Percentiles rank a stretch among this genome's conserved stretches.
These are phyloP conservation scores for Lepilemur septentrionalis DNA, from an alignment of 2,797 vertebrate species.

Conservation along the genomic window DNA sequence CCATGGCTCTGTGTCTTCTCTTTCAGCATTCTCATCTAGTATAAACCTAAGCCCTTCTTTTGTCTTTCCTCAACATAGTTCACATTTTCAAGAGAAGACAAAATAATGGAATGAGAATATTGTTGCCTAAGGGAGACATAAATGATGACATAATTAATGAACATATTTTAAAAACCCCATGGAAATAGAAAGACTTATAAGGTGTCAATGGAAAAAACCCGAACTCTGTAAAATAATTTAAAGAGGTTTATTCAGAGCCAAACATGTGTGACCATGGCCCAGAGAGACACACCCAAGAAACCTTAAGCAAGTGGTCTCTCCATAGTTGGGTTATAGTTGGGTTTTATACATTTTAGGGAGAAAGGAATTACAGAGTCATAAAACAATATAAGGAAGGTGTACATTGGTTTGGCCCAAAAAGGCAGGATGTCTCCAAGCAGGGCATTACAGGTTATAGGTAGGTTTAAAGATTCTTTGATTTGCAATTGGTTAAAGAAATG, in stretches of 20 bases:
- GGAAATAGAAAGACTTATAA: neutral
- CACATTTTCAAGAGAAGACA: conserved; percentile 13
- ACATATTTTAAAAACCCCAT: neutral
- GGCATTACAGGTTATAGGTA: no score
- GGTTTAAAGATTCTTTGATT: neutral
- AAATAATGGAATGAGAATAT: neutral
- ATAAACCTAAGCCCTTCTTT: neutral
- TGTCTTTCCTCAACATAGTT: neutral
- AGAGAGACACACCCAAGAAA: neutral
- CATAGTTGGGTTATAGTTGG: neutral
- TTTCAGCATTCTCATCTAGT: neutral
- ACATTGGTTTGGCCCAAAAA: neutral
- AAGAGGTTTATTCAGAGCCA: neutral
- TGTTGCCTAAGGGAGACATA: neutral
- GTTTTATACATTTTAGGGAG: neutral
- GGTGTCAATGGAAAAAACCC: neutral
- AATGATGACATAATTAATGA: neutral
- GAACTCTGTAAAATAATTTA: neutral
- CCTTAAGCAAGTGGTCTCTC: neutral
- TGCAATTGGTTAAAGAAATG: neutral
- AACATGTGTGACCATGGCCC: neutral
- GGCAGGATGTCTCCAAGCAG: neutral
- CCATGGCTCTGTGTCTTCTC: neutral
- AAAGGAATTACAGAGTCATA: neutral
- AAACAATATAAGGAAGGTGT: neutral